These are phyloP conservation scores for Patagioenas fasciata DNA, from an alignment of 2,113 vertebrate genomes.

Conservation along the genomic window DNA sequence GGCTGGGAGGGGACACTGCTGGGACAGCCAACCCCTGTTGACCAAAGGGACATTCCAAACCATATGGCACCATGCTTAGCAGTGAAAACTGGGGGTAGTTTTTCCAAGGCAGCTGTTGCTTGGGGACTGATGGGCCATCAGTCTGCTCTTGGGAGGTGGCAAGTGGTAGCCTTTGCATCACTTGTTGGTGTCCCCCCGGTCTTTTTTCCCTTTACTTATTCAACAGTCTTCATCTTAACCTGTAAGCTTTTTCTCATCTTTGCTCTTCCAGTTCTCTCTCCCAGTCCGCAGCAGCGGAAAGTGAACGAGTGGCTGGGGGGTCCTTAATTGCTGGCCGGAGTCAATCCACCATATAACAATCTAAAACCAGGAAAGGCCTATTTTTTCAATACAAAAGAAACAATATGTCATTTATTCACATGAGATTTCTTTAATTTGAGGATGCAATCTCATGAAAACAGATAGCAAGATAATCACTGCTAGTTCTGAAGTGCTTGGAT, in stretches of 20 bases:
- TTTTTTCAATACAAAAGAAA: neutral
- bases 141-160: neutral
- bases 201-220: neutral
- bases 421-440: neutral
- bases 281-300: rapidly evolving
- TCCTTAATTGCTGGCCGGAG: neutral
- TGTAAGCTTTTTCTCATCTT: neutral
- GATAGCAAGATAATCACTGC: neutral
- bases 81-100: no score
- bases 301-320: neutral
- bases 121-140: neutral
- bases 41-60: no score
- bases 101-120: neutral
- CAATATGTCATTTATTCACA: neutral
- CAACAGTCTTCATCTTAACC: neutral
- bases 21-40: no score
- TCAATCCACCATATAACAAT: neutral
- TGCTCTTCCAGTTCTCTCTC: neutral
- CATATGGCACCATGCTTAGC: no score
- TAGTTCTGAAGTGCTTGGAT: neutral
- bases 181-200: neutral
- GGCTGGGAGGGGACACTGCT: neutral
- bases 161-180: neutral
- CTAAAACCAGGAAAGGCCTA: neutral
- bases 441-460: neutral